A percentile compares a stretch with the other conserved stretches of the same genome.
phyloP scores from a whole-genome alignment of 2,113 vertebrate genomes.

The Gallinago media region DNA sequence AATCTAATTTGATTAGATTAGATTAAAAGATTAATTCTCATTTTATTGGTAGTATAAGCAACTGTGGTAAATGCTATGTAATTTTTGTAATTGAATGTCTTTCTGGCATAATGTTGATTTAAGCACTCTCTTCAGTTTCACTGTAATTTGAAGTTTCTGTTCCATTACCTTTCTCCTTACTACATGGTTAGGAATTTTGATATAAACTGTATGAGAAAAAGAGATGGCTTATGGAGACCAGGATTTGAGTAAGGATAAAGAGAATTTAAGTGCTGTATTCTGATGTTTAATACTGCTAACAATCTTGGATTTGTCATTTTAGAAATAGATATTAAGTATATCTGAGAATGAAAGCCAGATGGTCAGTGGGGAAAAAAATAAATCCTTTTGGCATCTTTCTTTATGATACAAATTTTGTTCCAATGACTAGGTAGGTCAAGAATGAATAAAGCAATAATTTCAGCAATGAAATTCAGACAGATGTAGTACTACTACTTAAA shows the following conservation, averaged over 20 bases:
- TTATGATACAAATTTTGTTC: not conserved
- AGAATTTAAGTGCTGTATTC: not conserved
- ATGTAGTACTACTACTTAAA: not conserved
- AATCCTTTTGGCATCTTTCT: not conserved
- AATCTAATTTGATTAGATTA: not conserved
- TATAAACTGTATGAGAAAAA: not conserved
- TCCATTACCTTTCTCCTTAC: not conserved
- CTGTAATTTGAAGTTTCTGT: not conserved
- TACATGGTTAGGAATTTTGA: not conserved
- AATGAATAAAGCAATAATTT: not conserved
- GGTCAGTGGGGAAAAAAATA: not conserved
- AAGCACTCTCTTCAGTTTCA: not conserved
- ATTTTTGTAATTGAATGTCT: not conserved
- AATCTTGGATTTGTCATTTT: not conserved
- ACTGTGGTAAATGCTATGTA: not conserved
- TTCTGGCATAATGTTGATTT: not conserved
- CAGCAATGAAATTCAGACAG: not conserved
- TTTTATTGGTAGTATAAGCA: not conserved
- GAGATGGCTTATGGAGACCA: not conserved
- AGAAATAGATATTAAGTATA: not conserved
- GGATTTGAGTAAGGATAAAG: not conserved
- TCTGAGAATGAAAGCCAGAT: not conserved
- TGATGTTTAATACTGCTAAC: not conserved
- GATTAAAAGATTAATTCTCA: not conserved
- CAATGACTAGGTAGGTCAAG: not conserved